Evolutionary conservation across 1,140 invertebrate genomes (phyloP), one percentile per base, ranked within the genome.

Genomic region (Melitaea cinxia): DNA sequence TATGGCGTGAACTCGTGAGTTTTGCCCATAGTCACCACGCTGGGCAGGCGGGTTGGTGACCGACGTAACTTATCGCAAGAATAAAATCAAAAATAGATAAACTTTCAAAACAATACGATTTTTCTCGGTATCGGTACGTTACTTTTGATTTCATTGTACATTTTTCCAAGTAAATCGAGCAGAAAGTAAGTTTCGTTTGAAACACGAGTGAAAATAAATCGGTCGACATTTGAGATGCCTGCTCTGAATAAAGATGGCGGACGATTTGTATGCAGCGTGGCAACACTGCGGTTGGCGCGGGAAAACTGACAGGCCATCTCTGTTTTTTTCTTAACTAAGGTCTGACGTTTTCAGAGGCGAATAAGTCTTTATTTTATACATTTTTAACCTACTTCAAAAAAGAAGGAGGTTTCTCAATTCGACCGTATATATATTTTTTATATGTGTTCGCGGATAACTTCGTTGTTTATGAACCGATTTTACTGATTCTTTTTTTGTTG

Each of bases 191-290:
- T 70, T 78, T 74, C 75, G 59, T 72, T 79, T 77, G 77, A 71
- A 75, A 79, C 68, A 74, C 61, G 57, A 68, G 74, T 73, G 72
- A 77, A 79, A 79, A 77, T 80, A 80, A 80, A 80, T 80, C 75
- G 70, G 71, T 57, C 65, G 73, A 73, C 69, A 73, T 75, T 75
- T 58, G 70, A 75, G 69, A 72, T 52, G 59, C 62, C 50, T 68
- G 70, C 59, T 65, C 63, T 61, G 74, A 75, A 71, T 80, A 80
- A 75, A 73, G 68, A 77, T 80, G 70, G 69, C 66, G 35, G 39
- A 33, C 42, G 50, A 66, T 72, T 75, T 65, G 68, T 72, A 75
- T 73, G 71, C 70, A 65, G 37, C 15, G 39, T 50, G 58, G 65
- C 61, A 72, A 65, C 60, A 66, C 53, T 61, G 59, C 53, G 58